Evolutionary conservation across 1,140 invertebrate species (phyloP).

Genomic region (Argopecten irradians): DNA sequence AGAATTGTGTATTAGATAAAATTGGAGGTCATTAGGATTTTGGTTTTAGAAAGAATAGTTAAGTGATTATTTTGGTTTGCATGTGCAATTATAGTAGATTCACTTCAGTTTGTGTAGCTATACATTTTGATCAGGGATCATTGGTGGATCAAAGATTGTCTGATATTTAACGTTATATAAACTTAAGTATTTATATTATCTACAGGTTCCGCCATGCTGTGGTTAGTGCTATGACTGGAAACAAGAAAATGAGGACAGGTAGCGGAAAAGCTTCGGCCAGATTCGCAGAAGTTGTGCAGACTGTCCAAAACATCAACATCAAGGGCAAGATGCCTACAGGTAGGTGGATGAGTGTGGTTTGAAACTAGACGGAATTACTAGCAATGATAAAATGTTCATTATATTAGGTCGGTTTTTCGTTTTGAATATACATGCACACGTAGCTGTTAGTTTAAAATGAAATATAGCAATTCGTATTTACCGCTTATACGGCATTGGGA

Average conservation of each 20-base stretch:
- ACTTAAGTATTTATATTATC: neutral
- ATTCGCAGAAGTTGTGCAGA: conserved; percentile 65
- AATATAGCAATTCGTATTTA: too few species aligned
- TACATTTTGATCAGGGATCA: neutral
- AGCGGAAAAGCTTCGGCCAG: conserved; percentile 41
- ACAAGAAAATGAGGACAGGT: conserved; percentile 49
- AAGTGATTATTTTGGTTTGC: conserved; percentile 23
- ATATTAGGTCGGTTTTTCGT: too few species aligned
- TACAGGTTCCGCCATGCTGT: conserved; percentile 72
- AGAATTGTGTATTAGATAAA: too few species aligned
- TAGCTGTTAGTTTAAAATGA: too few species aligned
- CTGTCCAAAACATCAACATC: conserved; percentile 58
- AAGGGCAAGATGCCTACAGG: conserved; percentile 62
- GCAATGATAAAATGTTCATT: too few species aligned
- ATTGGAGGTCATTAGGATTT: neutral
- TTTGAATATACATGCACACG: too few species aligned
- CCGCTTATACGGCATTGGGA: too few species aligned
- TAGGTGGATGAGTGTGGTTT: conserved; percentile 41
- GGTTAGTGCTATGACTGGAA: conserved; percentile 66
- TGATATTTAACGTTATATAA: neutral
- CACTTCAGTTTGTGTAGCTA: neutral
- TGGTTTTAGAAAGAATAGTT: neutral
- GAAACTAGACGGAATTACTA: too few species aligned
- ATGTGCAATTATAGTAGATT: neutral
- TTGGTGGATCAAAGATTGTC: neutral